Evolutionary conservation across 1,140 invertebrate species (phyloP), one percentile per base, ranked within the genome.

Genomic region (Leptopilina boulardi): DNA sequence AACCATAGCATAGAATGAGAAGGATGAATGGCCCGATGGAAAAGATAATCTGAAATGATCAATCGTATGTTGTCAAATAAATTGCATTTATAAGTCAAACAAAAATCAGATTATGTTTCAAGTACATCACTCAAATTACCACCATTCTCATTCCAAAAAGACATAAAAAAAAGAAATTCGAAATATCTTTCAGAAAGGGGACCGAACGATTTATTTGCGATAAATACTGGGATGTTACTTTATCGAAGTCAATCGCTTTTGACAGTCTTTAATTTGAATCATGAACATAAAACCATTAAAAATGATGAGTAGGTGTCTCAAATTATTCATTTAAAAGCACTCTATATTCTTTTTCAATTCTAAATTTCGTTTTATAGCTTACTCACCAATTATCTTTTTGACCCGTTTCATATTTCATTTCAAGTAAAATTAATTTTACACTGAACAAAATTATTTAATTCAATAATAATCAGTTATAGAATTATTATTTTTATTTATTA

Each of bases 11-110:
- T 95, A 96, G 78, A 95, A 94, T 18, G 95, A 94, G 90, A 96
- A 96, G 21, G 95, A 96, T 13, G 95, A 95, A 88, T 96, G 95
- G 19, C 95, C 95, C 74, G 95, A 96, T 66, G 95, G 95, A 89
- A 97, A 97, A 10, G 96, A 97, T 71, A 96, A 91, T 89, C 93
- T 93, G 88, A 81, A 92, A 92, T 47, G 82, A 89, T 87, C 78
- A 79, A 88, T 87, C 81, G 80, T 80, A 77, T 26, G 56, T 80
- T 83, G 83, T 89, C 84, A 89, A 87, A 85, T 87, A 77, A 86
- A 85, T 86, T 74, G 75, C 82, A 80, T 85, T 82, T 84, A 84
- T 80, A 71, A 79, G 80, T 66, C 59, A 66, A 66, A 66, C 10
- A 66, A 66, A 30, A 66, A 71, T 76, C 66, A 71, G 47, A 38